Percentiles rank a stretch among this genome's conserved stretches.
These are phyloP conservation scores for Eilema sororculum DNA, from an alignment of 2,888 invertebrate genomes.

Conservation along the genomic window DNA sequence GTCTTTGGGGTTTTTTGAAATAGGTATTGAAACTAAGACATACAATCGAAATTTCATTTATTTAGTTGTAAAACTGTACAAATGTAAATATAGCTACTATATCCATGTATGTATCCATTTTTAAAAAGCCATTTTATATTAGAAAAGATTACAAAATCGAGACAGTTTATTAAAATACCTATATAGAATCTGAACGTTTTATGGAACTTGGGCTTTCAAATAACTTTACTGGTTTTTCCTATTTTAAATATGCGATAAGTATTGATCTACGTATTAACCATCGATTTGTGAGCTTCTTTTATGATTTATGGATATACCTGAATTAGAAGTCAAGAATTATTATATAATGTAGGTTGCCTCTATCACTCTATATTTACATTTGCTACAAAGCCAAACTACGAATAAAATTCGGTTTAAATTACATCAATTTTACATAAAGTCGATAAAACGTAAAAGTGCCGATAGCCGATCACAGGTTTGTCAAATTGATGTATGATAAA, in stretches of 20 bases:
- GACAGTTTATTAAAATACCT: neutral
- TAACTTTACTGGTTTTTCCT: neutral
- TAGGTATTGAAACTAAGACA: neutral
- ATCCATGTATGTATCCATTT: neutral
- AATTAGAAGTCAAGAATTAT: neutral
- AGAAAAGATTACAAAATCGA: neutral
- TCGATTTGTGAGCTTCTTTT: neutral
- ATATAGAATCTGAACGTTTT: neutral
- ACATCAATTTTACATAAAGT: constrained; percentile 28
- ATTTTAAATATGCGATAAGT: neutral
- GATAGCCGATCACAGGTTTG: constrained; percentile 6
- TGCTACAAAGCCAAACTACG: constrained; percentile 44
- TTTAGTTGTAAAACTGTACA: constrained; percentile 4
- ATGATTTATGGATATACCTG: neutral
- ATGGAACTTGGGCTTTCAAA: neutral
- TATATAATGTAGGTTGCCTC: neutral
- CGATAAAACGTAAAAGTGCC: constrained; percentile 9
- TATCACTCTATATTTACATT: constrained; percentile 26
- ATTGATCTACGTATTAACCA: neutral
- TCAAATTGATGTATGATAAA: too few relatives aligned
- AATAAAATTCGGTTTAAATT: constrained; percentile 44
- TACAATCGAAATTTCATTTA: neutral
- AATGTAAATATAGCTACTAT: neutral
- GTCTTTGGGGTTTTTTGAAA: neutral
- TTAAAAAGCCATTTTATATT: neutral